These are phyloP conservation scores for Centropyge bicolor DNA, from an alignment of 2,797 vertebrate species.

Conservation along the genomic window DNA sequence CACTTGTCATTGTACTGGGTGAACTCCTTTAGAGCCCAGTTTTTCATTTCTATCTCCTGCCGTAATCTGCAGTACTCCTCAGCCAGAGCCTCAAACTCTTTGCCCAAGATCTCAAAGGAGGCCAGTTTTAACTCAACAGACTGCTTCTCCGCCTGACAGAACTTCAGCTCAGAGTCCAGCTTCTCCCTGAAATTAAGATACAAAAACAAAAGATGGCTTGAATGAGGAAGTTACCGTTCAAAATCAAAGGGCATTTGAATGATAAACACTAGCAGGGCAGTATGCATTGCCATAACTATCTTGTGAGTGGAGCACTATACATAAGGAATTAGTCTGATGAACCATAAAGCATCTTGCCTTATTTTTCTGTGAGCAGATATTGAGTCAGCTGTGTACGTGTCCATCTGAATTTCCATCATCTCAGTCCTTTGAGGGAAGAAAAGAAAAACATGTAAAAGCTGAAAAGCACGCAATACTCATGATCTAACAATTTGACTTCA, in stretches of 20 bases:
- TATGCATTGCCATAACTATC: not conserved
- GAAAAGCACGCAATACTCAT: not conserved
- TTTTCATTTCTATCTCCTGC: constrained; percentile 85
- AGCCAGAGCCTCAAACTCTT: constrained; percentile 88
- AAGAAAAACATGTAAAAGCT: not conserved
- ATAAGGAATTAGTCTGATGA: not conserved
- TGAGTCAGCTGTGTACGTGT: constrained; percentile 88
- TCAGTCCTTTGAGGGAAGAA: constrained; percentile 82
- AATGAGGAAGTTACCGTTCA: not conserved
- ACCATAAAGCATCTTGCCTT: constrained; percentile 77
- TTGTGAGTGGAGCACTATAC: not conserved
- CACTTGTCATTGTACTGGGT: constrained; percentile 66
- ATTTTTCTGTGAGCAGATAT: constrained; percentile 88
- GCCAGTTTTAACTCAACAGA: constrained; percentile 81
- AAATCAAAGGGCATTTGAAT: not conserved
- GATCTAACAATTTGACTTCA: not conserved
- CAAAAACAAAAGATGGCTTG: not conserved
- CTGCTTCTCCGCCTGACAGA: constrained; percentile 82
- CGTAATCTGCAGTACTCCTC: constrained; percentile 87
- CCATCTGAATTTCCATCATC: constrained; percentile 88
- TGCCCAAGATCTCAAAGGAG: constrained; percentile 89
- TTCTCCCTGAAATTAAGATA: constrained; percentile 78
- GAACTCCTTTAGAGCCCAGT: constrained; percentile 90
- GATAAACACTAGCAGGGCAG: not conserved
- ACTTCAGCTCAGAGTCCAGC: constrained; percentile 81